Conservation (phyloP, 2,888 invertebrate genomes). For the Drosophila fulvimacula region DNA sequence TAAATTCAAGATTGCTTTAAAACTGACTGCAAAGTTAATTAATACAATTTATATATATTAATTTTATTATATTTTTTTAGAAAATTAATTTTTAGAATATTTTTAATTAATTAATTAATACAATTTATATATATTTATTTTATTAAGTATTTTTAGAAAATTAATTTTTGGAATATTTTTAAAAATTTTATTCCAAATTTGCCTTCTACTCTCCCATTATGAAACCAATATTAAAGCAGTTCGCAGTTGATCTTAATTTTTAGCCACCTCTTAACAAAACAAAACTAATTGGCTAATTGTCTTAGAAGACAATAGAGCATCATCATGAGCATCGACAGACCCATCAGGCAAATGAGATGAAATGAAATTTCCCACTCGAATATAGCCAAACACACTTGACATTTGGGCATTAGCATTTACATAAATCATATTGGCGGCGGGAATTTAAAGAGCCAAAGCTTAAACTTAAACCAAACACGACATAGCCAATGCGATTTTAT, state of each 20-base stretch:
- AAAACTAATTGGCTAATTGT: constrained; percentile 30
- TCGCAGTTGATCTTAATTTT: neutral
- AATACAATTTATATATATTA: too few species aligned
- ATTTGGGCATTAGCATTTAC: constrained; percentile 75
- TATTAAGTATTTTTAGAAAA: too few species aligned
- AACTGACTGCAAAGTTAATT: too few species aligned
- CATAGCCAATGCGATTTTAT: constrained; percentile 22
- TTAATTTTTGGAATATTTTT: too few species aligned
- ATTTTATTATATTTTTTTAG: too few species aligned
- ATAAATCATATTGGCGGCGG: constrained; percentile 71
- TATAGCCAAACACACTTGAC: constrained; percentile 61
- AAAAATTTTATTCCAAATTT: too few species aligned
- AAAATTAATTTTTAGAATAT: too few species aligned
- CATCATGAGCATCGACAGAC: constrained; percentile 19
- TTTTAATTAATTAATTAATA: too few species aligned
- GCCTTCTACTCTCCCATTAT: neutral
- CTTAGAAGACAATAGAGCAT: constrained; percentile 13
- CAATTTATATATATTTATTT: too few species aligned
- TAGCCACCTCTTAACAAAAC: neutral
- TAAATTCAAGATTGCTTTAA: too few species aligned
- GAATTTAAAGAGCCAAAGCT: constrained; percentile 44
- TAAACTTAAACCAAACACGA: constrained; percentile 48
- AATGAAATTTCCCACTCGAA: constrained; percentile 52
- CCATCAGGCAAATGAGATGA: constrained; percentile 47
- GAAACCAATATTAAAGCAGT: neutral